A percentile compares a stretch with the other conserved stretches of the same genome.
phyloP scores from a whole-genome alignment of 2,113 vertebrate species.

The Oreochromis aureus region DNA sequence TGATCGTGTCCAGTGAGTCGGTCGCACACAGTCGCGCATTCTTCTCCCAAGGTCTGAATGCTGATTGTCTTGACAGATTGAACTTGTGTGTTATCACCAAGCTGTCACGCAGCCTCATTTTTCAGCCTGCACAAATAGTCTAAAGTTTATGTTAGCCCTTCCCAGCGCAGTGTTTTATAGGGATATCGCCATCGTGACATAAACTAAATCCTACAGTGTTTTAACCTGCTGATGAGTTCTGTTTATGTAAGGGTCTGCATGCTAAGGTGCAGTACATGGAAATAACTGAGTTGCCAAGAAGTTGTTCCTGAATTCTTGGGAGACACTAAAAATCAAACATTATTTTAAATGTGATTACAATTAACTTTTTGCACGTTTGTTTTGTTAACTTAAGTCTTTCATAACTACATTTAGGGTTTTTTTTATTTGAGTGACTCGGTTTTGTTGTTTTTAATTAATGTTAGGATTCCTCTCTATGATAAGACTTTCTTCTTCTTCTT shows the following conservation, averaged over 20 bases:
- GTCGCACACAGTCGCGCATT: slow-evolving; percentile 56
- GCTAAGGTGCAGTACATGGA: neutral
- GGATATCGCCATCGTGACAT: slow-evolving; percentile 30
- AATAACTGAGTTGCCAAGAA: neutral
- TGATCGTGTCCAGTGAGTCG: slow-evolving; percentile 67
- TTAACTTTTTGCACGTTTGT: neutral
- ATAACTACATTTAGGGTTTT: neutral
- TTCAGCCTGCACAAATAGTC: slow-evolving; percentile 31
- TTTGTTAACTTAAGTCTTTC: neutral
- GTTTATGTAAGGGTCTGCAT: neutral
- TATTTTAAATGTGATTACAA: neutral
- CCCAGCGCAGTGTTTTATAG: slow-evolving; percentile 46
- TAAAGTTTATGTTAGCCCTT: slow-evolving; percentile 54
- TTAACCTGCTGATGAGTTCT: slow-evolving; percentile 25
- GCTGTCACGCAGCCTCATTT: slow-evolving; percentile 60
- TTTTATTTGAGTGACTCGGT: neutral
- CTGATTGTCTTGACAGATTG: slow-evolving; percentile 70
- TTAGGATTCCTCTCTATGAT: neutral
- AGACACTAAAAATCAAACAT: neutral
- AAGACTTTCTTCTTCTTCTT: neutral
- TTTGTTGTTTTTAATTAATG: neutral
- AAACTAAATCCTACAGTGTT: slow-evolving; percentile 14
- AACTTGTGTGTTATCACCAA: slow-evolving; percentile 61
- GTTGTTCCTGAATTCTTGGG: neutral
- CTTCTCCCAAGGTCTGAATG: slow-evolving; percentile 46